Conservation (phyloP, 2,888 invertebrate species). For the Anthrax anthrax region DNA sequence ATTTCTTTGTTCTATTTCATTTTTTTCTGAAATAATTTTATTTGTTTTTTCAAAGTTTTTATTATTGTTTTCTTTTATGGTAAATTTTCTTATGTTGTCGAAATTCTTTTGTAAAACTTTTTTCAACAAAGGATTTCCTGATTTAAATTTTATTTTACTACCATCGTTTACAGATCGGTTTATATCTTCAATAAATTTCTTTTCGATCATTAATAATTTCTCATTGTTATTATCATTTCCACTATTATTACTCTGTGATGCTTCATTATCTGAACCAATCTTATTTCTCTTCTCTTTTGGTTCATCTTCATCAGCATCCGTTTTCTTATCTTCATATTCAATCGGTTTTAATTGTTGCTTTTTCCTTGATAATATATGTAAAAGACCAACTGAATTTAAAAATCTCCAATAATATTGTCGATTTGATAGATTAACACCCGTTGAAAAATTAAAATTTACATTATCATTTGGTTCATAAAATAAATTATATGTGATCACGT, state of each 20-base stretch:
- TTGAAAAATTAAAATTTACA: conserved; percentile 19
- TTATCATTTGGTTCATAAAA: conserved; percentile 19
- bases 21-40: too few relatives aligned
- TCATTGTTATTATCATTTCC: neutral
- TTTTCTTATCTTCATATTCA: neutral
- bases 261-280: neutral
- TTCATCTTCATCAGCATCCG: neutral
- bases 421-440: conserved; percentile 10
- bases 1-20: too few relatives aligned
- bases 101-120: neutral
- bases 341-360: neutral
- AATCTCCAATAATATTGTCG: conserved; percentile 26
- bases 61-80: too few relatives aligned
- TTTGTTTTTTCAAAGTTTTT: too few relatives aligned
- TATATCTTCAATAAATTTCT: too few relatives aligned
- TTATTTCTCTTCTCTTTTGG: neutral
- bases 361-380: conserved; percentile 12
- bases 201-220: neutral
- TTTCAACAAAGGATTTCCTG: neutral
- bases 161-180: too few relatives aligned
- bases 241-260: neutral
- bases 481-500: conserved; percentile 15
- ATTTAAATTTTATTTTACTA: neutral
- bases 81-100: neutral
- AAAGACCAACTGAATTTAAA: conserved; percentile 21